Evolutionary conservation across 2,888 invertebrate genomes (phyloP).

Genomic region (Alentia gelatinosa): DNA sequence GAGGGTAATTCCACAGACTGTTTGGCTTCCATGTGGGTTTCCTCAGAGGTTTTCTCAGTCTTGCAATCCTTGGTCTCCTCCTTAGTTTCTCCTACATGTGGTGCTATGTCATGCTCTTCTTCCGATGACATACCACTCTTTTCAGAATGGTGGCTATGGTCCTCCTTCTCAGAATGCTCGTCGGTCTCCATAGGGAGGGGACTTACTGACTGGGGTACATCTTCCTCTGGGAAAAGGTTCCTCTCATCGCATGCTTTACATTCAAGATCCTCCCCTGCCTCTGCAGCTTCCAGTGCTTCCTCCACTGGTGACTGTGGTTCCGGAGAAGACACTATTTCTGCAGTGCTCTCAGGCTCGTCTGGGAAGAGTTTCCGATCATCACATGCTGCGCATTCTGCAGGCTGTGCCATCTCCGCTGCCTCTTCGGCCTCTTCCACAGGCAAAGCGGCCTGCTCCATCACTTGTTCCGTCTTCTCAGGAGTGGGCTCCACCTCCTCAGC

Average conservation of each 20-base stretch:
- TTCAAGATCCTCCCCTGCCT: slow-evolving; percentile 39
- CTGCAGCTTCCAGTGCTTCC: slow-evolving; percentile 44
- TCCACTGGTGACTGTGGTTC: slow-evolving; percentile 33
- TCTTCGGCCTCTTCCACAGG: slow-evolving; percentile 37
- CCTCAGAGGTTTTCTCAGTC: not conserved
- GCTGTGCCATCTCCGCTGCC: not conserved
- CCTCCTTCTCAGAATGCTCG: not conserved
- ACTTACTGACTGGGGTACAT: not conserved
- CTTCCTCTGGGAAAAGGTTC: slow-evolving; percentile 36
- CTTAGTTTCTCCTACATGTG: too few relatives aligned
- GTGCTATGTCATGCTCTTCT: not conserved
- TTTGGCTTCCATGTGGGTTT: not conserved
- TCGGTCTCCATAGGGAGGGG: not conserved
- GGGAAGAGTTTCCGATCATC: not conserved
- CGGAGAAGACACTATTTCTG: not conserved
- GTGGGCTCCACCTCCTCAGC: not conserved
- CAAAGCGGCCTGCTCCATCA: not conserved
- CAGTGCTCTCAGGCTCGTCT: slow-evolving; percentile 11
- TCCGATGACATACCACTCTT: not conserved
- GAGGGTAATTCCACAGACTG: not conserved
- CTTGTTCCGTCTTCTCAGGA: not conserved
- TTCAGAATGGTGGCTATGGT: not conserved
- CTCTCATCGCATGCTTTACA: slow-evolving; percentile 35
- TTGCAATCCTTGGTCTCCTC: not conserved
- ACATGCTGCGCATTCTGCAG: not conserved